Conservation (phyloP, 2,888 invertebrate species). For the Diaprepes abbreviatus region DNA sequence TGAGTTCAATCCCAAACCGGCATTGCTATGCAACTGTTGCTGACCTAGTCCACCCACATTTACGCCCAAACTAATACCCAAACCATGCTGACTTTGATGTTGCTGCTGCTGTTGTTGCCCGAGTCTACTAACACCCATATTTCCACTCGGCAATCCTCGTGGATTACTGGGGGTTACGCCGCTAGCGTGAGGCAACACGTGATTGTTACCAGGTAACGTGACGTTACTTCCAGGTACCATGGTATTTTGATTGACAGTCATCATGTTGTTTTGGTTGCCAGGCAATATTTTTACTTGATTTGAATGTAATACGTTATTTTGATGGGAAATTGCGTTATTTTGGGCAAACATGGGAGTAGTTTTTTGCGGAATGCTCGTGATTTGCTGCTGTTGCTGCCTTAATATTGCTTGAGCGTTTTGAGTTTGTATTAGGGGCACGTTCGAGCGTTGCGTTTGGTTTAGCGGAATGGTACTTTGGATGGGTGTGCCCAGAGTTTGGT, state of each 20-base stretch:
- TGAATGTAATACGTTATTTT: conserved; percentile 4
- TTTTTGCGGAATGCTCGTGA: conserved; percentile 23
- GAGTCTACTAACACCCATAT: background rate
- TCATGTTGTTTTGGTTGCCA: conserved; percentile 8
- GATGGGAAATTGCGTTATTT: conserved; percentile 15
- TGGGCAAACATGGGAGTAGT: conserved; percentile 12
- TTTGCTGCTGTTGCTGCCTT: conserved; percentile 27
- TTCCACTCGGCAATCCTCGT: background rate
- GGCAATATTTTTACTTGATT: conserved; percentile 19
- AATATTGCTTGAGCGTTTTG: conserved; percentile 21
- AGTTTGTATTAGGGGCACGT: conserved; percentile 17
- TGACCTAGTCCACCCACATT: conserved; percentile 12
- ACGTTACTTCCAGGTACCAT: conserved; percentile 19
- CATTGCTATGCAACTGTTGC: conserved; percentile 19
- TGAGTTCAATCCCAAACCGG: conserved; percentile 20
- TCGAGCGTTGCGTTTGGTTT: conserved; percentile 26
- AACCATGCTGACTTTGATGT: background rate
- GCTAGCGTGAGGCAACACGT: conserved; percentile 13
- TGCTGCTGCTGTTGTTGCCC: conserved; percentile 8
- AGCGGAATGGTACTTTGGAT: conserved; percentile 31
- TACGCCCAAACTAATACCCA: background rate
- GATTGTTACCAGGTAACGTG: conserved; percentile 22
- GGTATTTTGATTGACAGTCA: conserved; percentile 10
- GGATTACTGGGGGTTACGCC: background rate
- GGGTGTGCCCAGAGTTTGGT: conserved; percentile 22